Evolutionary conservation across 2,888 invertebrate genomes (phyloP).

Genomic region (Diadegma fenestrale): DNA sequence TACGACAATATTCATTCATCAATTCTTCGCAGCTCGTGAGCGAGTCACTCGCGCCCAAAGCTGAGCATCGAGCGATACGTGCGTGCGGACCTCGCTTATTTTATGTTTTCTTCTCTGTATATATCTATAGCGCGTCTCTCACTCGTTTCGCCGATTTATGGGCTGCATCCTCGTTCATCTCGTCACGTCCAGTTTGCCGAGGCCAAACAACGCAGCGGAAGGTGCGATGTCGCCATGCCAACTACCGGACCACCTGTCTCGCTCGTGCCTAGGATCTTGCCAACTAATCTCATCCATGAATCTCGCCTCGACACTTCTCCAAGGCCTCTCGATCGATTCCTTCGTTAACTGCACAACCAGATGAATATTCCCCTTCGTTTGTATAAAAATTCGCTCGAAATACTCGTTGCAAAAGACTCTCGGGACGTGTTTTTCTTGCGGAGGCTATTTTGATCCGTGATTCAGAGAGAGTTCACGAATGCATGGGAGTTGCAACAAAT

Average conservation of each 20-base stretch:
- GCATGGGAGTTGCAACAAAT: constrained; percentile 13
- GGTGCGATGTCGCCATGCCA: constrained; percentile 45
- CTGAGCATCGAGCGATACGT: constrained; percentile 3
- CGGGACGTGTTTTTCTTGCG: not conserved
- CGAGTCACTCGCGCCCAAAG: constrained; percentile 46
- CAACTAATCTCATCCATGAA: constrained; percentile 60
- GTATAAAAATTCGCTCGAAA: not conserved
- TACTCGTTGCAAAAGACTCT: not conserved
- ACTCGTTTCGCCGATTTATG: constrained; percentile 48
- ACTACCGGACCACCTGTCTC: constrained; percentile 65
- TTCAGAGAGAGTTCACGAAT: constrained; percentile 14
- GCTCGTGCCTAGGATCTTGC: constrained; percentile 39
- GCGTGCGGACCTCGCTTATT: not conserved
- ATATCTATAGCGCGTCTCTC: not conserved
- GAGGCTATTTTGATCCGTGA: constrained; percentile 22
- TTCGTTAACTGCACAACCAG: constrained; percentile 38
- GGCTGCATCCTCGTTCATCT: constrained; percentile 50
- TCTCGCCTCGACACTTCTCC: constrained; percentile 58
- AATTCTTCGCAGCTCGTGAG: constrained; percentile 52
- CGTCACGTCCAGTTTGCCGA: constrained; percentile 40
- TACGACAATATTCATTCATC: constrained; percentile 67
- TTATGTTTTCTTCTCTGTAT: not conserved
- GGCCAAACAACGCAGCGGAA: constrained; percentile 53
- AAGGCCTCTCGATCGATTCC: constrained; percentile 43
- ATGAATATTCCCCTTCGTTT: not conserved